Conservation (phyloP, 2,797 vertebrate genomes). For the Sorex maritimensis region DNA sequence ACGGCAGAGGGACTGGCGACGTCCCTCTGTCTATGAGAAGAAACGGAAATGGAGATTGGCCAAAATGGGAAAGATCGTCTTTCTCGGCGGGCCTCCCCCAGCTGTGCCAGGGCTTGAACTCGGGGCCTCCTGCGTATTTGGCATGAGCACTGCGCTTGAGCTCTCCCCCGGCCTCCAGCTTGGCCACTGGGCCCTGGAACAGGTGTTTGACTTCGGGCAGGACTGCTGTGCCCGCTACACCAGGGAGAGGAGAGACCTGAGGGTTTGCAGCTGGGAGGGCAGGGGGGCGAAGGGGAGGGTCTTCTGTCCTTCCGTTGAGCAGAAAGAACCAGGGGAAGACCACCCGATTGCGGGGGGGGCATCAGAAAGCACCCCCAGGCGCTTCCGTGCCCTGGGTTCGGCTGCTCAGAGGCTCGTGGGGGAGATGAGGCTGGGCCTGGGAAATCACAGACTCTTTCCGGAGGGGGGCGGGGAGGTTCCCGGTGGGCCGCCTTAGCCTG, state of each 20-base stretch:
- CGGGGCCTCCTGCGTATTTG: too few species aligned
- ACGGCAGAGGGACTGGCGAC: background rate
- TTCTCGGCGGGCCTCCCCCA: too few species aligned
- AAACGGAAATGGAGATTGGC: constrained; percentile 1
- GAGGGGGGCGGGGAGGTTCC: background rate
- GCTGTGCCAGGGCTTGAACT: too few species aligned
- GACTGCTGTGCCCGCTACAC: background rate
- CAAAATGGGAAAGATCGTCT: background rate
- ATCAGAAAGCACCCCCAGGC: constrained; percentile 66
- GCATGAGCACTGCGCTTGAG: too few species aligned
- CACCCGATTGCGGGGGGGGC: constrained; percentile 72
- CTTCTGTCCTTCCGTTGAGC: constrained; percentile 63
- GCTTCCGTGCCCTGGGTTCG: constrained; percentile 34
- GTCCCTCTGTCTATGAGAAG: constrained; percentile 10
- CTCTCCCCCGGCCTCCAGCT: too few species aligned
- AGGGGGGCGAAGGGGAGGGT: constrained; percentile 67
- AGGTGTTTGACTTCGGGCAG: too few species aligned
- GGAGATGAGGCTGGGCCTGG: constrained; percentile 72
- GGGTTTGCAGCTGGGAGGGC: background rate
- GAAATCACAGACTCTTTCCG: constrained; percentile 56
- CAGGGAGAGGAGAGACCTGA: too few species aligned
- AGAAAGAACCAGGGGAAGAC: constrained; percentile 63
- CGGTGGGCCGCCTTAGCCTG: constrained; percentile 8
- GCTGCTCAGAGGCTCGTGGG: constrained; percentile 71
- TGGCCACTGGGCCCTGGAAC: too few species aligned